These are phyloP conservation scores for Sinohyriopsis cumingii DNA, from an alignment of 2,888 invertebrate species.

Conservation along the genomic window DNA sequence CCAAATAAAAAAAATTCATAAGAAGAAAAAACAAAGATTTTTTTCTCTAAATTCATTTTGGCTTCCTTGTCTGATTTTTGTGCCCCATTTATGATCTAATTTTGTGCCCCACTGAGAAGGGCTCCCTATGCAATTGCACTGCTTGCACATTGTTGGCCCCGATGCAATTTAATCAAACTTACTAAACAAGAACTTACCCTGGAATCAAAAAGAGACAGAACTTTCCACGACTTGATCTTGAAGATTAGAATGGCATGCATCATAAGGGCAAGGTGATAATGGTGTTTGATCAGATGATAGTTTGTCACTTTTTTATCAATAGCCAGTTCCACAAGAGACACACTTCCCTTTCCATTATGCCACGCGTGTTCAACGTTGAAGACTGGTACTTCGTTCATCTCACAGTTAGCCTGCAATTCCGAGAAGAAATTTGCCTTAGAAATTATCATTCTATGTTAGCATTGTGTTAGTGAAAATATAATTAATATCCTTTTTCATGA, in stretches of 20 bases:
- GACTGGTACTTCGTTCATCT: constrained; percentile 69
- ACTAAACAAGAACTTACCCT: constrained; percentile 72
- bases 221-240: constrained; percentile 79
- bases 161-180: too few relatives aligned
- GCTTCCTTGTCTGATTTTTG: too few relatives aligned
- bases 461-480: too few relatives aligned
- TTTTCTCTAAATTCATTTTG: too few relatives aligned
- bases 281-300: constrained; percentile 84
- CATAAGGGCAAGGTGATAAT: constrained; percentile 84
- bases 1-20: too few relatives aligned
- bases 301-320: constrained; percentile 84
- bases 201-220: constrained; percentile 86
- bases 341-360: constrained; percentile 61
- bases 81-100: too few relatives aligned
- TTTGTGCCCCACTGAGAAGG: too few relatives aligned
- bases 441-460: too few relatives aligned
- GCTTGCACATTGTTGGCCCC: too few relatives aligned
- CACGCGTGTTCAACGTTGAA: constrained; percentile 71
- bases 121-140: too few relatives aligned
- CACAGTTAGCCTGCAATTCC: constrained; percentile 66
- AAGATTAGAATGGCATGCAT: constrained; percentile 87
- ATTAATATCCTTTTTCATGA: too few relatives aligned
- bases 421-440: not conserved
- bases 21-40: too few relatives aligned
- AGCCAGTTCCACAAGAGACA: constrained; percentile 83